phyloP scores from a whole-genome alignment of 2,113 vertebrate species.

The Carettochelys insculpta region DNA sequence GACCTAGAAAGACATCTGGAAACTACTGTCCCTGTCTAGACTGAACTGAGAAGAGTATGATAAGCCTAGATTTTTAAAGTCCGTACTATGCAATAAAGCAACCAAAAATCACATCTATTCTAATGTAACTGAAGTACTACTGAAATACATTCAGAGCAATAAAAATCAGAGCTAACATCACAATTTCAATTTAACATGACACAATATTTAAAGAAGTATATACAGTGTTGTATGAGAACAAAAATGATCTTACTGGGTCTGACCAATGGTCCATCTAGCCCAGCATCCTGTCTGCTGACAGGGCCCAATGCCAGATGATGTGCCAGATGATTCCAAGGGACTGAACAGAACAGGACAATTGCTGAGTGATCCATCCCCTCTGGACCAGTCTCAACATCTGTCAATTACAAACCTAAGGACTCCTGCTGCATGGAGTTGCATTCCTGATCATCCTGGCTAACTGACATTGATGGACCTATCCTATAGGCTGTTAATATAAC shows the following conservation, averaged over 20 bases:
- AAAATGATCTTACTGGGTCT: not conserved
- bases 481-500: not conserved
- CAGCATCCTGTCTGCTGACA: not conserved
- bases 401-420: not conserved
- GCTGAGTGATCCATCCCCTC: not conserved
- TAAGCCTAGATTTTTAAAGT: not conserved
- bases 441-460: not conserved
- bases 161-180: not conserved
- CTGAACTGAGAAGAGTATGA: not conserved
- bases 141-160: not conserved
- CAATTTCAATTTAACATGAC: not conserved
- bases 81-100: not conserved
- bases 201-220: not conserved
- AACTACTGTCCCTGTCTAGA: not conserved
- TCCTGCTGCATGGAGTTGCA: not conserved
- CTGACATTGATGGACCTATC: not conserved
- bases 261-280: not conserved
- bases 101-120: not conserved
- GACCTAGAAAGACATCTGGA: constrained; percentile 4
- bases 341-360: not conserved
- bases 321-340: not conserved
- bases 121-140: not conserved
- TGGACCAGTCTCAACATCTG: not conserved
- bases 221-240: not conserved
- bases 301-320: not conserved